Conservation (phyloP, 2,888 invertebrate species). For the Drosophila diplacantha region DNA sequence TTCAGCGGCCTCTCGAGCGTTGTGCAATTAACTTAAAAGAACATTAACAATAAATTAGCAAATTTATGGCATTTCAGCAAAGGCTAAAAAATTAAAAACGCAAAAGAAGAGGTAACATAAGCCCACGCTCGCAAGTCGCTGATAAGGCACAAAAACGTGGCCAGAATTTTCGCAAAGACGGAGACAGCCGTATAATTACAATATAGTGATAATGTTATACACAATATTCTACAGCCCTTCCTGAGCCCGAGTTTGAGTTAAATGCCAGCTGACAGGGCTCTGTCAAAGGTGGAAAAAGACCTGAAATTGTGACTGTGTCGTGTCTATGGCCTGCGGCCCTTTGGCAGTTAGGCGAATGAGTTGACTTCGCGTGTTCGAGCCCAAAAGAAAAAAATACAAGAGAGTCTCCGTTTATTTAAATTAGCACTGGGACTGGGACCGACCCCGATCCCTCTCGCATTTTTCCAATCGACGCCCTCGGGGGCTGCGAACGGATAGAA, state of each 20-base stretch:
- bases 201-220: constrained; percentile 62
- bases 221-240: constrained; percentile 51
- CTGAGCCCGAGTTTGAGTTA: constrained; percentile 46
- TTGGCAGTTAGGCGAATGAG: constrained; percentile 64
- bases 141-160: constrained; percentile 56
- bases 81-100: constrained; percentile 11
- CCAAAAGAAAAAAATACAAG: not conserved
- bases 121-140: constrained; percentile 39
- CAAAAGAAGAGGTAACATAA: constrained; percentile 11
- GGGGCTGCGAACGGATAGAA: constrained; percentile 19
- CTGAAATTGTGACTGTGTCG: constrained; percentile 26
- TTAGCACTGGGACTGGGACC: constrained; percentile 22
- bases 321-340: constrained; percentile 41
- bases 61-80: constrained; percentile 64
- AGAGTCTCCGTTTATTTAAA: constrained; percentile 47
- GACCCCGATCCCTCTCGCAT: constrained; percentile 27
- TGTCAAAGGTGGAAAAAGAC: constrained; percentile 39
- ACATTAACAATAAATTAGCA: constrained; percentile 64
- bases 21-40: constrained; percentile 63
- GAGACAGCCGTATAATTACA: constrained; percentile 49
- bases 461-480: constrained; percentile 39
- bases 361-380: constrained; percentile 52
- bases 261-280: constrained; percentile 58
- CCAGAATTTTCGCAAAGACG: constrained; percentile 11
- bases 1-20: constrained; percentile 16